These are phyloP conservation scores for Esox masquinongy DNA, from an alignment of 2,797 vertebrate species.

Conservation along the genomic window DNA sequence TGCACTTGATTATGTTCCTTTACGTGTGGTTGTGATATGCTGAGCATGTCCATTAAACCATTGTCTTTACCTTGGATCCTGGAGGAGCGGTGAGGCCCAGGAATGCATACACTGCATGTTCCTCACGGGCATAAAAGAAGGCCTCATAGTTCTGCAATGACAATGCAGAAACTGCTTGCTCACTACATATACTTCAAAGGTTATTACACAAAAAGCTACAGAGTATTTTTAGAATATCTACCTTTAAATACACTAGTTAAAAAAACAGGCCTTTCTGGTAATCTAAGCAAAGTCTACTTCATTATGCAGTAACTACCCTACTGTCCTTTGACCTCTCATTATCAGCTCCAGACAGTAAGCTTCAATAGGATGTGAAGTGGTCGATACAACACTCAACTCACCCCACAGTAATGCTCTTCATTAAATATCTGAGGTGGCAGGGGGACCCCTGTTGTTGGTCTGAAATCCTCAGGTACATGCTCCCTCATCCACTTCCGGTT, in stretches of 20 bases:
- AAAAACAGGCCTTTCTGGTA: neutral
- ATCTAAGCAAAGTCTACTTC: neutral
- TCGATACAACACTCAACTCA: conserved; percentile 70
- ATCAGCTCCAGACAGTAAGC: neutral
- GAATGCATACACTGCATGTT: conserved; percentile 92
- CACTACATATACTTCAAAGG: neutral
- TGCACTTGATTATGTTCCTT: neutral
- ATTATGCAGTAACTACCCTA: neutral
- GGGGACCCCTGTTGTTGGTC: conserved; percentile 86
- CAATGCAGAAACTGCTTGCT: neutral
- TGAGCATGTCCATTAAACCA: neutral
- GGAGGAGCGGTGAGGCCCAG: conserved; percentile 93
- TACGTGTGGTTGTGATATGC: neutral
- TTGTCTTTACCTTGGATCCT: conserved; percentile 87
- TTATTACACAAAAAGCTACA: neutral
- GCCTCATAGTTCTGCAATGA: conserved; percentile 87
- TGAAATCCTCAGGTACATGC: conserved; percentile 87
- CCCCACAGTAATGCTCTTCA: conserved; percentile 90
- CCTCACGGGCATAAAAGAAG: conserved; percentile 95
- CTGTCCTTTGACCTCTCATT: neutral
- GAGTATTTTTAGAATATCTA: neutral
- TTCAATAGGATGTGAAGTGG: neutral
- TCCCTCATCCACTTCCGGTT: conserved; percentile 97
- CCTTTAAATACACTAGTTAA: neutral
- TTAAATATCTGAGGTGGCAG: conserved; percentile 96